These are phyloP conservation scores for Neotoma lepida DNA, from an alignment of 2,113 vertebrate genomes.

Conservation along the genomic window DNA sequence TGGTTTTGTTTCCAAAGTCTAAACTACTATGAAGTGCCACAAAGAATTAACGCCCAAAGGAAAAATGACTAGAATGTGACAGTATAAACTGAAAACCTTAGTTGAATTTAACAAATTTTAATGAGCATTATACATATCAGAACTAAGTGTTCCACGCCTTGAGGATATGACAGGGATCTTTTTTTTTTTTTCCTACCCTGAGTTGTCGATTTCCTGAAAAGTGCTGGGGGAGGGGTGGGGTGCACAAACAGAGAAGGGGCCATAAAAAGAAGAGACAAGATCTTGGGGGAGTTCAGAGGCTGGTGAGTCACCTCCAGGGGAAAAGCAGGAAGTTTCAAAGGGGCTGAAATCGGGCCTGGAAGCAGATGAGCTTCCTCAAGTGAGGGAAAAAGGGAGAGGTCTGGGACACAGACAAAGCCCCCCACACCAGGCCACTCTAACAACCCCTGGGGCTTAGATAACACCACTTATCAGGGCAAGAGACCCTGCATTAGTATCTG, in stretches of 20 bases:
- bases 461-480: accelerated
- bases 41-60: too few species aligned
- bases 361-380: neutral
- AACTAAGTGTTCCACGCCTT: accelerated
- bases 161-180: neutral
- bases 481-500: accelerated
- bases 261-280: neutral
- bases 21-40: neutral
- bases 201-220: neutral
- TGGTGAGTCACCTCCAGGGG: neutral
- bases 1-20: neutral
- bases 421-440: neutral
- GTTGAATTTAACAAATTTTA: neutral
- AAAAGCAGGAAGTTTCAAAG: neutral
- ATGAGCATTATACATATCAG: accelerated
- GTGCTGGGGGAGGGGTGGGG: neutral
- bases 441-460: neutral
- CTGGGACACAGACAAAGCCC: neutral
- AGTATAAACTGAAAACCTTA: accelerated
- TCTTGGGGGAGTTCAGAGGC: neutral
- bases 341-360: neutral
- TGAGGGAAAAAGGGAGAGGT: accelerated
- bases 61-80: neutral
- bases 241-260: neutral
- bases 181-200: neutral